These are phyloP conservation scores for Pipistrellus nathusii DNA, from an alignment of 2,797 vertebrate genomes.

Conservation along the genomic window DNA sequence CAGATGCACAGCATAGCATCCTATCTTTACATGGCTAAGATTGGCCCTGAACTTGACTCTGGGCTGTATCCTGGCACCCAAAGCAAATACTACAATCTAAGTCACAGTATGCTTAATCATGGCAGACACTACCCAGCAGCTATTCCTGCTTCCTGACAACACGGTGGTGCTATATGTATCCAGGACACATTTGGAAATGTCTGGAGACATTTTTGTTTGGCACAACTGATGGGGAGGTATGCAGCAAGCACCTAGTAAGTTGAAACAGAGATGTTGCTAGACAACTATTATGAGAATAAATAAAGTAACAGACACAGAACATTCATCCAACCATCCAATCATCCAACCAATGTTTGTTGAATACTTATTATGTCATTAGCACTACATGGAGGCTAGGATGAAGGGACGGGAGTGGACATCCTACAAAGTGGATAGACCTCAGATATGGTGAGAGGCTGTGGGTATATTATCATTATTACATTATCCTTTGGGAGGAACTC, in stretches of 20 bases:
- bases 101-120: not conserved
- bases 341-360: not conserved
- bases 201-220: conserved; percentile 1
- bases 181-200: not conserved
- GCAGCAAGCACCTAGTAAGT: not conserved
- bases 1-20: not conserved
- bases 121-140: not conserved
- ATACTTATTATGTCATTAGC: not conserved
- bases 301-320: not conserved
- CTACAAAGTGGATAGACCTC: not conserved
- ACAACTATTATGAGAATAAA: not conserved
- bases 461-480: not conserved
- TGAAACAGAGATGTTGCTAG: not conserved
- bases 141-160: not conserved
- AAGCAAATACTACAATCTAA: not conserved
- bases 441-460: not conserved
- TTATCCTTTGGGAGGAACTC: not conserved
- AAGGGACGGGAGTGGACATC: not conserved
- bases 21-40: not conserved
- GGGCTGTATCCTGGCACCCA: not conserved
- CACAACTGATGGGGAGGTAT: not conserved
- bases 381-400: not conserved
- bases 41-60: not conserved
- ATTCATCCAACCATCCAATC: not conserved
- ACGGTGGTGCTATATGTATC: not conserved